phyloP scores from a whole-genome alignment of 2,888 invertebrate genomes.

The Bembecia ichneumoniformis region DNA sequence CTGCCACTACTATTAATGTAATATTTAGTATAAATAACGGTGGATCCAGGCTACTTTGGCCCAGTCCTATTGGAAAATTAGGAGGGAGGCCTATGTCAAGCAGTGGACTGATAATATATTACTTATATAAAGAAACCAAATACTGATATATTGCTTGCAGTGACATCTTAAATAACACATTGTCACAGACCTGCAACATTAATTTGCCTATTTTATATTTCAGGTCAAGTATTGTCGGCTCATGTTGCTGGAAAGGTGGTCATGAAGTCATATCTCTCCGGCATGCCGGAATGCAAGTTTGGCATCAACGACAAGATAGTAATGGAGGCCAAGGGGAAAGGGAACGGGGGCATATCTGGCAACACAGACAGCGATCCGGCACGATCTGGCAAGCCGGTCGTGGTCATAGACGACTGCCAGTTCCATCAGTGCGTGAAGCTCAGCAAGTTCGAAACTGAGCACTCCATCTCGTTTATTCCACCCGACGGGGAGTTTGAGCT shows the following conservation, averaged over 20 bases:
- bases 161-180: too few relatives aligned
- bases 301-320: constrained; percentile 99
- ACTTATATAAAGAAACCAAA: too few relatives aligned
- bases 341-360: constrained; percentile 76
- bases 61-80: too few relatives aligned
- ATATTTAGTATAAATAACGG: too few relatives aligned
- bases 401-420: constrained; percentile 99
- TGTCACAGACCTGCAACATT: too few relatives aligned
- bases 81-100: too few relatives aligned
- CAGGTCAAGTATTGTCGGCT: constrained; percentile 97
- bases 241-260: constrained; percentile 99
- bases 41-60: too few relatives aligned
- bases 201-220: background rate
- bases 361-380: constrained; percentile 84
- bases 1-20: too few relatives aligned
- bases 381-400: constrained; percentile 96
- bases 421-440: constrained; percentile 99
- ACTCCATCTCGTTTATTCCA: constrained; percentile 99
- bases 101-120: too few relatives aligned
- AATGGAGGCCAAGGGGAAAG: constrained; percentile 94
- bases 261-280: constrained; percentile 99
- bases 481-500: constrained; percentile 99
- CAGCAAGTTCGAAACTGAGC: constrained; percentile 99
- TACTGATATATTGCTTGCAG: too few relatives aligned
- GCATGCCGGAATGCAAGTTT: constrained; percentile 99